These are phyloP conservation scores for Leptinotarsa haldemani DNA, from an alignment of 2,888 invertebrate species.

Conservation along the genomic window DNA sequence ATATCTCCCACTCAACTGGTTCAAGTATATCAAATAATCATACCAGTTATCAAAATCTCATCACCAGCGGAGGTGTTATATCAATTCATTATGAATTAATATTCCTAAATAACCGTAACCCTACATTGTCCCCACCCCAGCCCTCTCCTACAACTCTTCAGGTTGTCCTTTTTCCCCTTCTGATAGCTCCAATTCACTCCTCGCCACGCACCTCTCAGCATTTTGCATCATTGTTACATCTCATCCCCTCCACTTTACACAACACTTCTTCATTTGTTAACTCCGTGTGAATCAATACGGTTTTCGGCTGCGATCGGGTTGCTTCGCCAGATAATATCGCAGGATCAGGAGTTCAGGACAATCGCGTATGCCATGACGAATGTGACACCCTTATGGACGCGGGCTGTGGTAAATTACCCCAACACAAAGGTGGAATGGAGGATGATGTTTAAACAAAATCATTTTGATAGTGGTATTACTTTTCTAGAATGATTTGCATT, in stretches of 20 bases:
- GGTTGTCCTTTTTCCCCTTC: constrained; percentile 45
- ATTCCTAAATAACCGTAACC: constrained; percentile 44
- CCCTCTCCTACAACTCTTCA: constrained; percentile 40
- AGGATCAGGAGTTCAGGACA: constrained; percentile 58
- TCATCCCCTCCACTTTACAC: constrained; percentile 51
- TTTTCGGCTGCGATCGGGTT: constrained; percentile 57
- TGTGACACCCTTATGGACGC: constrained; percentile 45
- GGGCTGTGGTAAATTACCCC: constrained; percentile 32
- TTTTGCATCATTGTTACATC: constrained; percentile 53
- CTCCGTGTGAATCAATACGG: constrained; percentile 61
- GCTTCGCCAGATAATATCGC: constrained; percentile 56
- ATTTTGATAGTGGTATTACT: too few species aligned
- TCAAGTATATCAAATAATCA: constrained; percentile 30
- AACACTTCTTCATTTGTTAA: constrained; percentile 64
- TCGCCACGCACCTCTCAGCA: constrained; percentile 15
- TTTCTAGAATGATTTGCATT: too few species aligned
- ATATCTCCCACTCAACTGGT: background rate
- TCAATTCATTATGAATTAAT: constrained; percentile 47
- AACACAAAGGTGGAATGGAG: background rate
- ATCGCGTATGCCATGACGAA: constrained; percentile 60
- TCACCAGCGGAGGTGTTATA: constrained; percentile 45
- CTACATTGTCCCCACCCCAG: constrained; percentile 23
- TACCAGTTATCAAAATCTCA: constrained; percentile 42
- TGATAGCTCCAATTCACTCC: constrained; percentile 18
- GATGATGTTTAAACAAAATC: too few species aligned